phyloP scores from a whole-genome alignment of 2,888 invertebrate species.

The Ophioninae sp. region DNA sequence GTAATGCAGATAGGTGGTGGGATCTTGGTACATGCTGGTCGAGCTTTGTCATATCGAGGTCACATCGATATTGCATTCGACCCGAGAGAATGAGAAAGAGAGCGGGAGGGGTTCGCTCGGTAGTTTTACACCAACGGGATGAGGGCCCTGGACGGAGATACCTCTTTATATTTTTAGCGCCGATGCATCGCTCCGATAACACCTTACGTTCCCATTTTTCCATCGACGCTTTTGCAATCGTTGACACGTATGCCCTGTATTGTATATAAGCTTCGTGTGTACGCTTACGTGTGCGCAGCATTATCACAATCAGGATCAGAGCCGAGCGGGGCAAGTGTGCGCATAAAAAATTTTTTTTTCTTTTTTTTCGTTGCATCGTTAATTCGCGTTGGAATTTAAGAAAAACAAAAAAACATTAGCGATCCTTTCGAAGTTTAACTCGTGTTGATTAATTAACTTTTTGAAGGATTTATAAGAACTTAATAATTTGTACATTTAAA shows the following conservation, averaged over 20 bases:
- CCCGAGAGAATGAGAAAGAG: constrained; percentile 62
- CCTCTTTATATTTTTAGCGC: constrained; percentile 57
- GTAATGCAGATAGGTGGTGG: constrained; percentile 15
- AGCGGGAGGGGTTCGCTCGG: constrained; percentile 56
- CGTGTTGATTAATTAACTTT: no score
- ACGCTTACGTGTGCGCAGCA: no score
- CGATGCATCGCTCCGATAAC: constrained; percentile 57
- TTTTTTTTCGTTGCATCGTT: no score
- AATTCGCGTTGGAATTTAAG: no score
- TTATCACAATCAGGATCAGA: no score
- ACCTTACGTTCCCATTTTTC: constrained; percentile 47
- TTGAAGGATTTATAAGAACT: no score
- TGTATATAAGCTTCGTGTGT: neutral
- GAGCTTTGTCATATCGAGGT: constrained; percentile 71
- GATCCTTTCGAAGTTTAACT: no score
- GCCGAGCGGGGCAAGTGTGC: no score
- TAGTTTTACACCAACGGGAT: constrained; percentile 72
- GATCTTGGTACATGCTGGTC: constrained; percentile 37
- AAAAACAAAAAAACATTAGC: no score
- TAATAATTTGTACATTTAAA: no score
- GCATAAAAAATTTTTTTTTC: no score
- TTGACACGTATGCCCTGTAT: constrained; percentile 18
- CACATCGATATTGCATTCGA: constrained; percentile 71
- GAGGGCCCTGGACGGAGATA: constrained; percentile 52
- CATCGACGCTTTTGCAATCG: constrained; percentile 46